Conservation (phyloP, 2,888 invertebrate genomes). For the Gortyna flavago region DNA sequence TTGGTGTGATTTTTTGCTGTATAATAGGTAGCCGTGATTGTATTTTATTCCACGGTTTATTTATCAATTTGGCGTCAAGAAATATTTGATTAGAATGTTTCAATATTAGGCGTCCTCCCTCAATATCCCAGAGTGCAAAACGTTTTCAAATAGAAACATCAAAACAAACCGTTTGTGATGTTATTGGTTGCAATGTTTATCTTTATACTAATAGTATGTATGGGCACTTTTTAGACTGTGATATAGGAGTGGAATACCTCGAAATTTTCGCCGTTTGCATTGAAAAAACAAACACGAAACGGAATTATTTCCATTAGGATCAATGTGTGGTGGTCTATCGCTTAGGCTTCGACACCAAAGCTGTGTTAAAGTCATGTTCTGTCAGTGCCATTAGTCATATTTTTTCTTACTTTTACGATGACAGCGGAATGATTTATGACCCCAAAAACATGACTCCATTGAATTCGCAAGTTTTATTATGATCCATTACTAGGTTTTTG, state of each 20-base stretch:
- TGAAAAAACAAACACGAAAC: conserved; percentile 36
- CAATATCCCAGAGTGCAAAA: not conserved
- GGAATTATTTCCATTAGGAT: conserved; percentile 34
- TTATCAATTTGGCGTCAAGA: not conserved
- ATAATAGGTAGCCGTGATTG: not conserved
- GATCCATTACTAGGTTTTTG: conserved; percentile 29
- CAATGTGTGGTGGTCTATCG: conserved; percentile 12
- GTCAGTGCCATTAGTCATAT: conserved; percentile 14
- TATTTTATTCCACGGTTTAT: not conserved
- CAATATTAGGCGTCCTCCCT: not conserved
- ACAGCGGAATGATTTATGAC: conserved; percentile 25
- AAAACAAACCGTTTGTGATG: conserved; percentile 12
- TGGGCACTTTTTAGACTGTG: too few relatives aligned
- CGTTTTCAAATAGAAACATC: conserved; percentile 23
- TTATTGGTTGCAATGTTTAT: conserved; percentile 35
- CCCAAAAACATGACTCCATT: conserved; percentile 20
- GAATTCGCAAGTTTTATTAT: conserved; percentile 42
- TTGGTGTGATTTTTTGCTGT: not conserved
- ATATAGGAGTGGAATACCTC: too few relatives aligned
- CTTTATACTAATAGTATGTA: conserved; percentile 42
- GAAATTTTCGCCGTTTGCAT: conserved; percentile 34
- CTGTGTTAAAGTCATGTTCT: not conserved
- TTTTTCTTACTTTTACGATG: conserved; percentile 40
- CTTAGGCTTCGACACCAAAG: conserved; percentile 1
- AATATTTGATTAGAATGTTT: conserved; percentile 19